Base-by-base conservation (phyloP, 2,888 invertebrate genomes). In the Cosmopolites sordidus region DNA sequence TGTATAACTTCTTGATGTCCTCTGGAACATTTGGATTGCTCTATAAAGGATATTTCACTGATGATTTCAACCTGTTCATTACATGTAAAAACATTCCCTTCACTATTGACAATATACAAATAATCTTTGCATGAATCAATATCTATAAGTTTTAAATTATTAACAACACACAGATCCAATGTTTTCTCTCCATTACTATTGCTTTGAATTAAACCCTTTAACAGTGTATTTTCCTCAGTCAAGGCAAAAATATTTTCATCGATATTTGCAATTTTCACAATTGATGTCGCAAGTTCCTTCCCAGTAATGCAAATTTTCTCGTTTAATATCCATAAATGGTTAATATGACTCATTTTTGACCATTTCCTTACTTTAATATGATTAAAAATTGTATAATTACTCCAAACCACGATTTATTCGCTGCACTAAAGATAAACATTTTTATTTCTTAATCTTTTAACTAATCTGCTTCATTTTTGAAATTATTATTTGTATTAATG, bases 21-120 rank as follows among this genome's bases (percentile, higher is more conserved):
- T 62, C 84, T 83, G 39, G 78, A 77, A 63, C 86, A 86, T 65
- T 78, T 80, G 2, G 79, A 75, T 60, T 85, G 83, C 64, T 85
- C 84, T 60, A 78, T 78, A 17, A 86, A 75, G 48, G 80, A 65
- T 50, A 86, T 79, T 70, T 83, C 84, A 67, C 82, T 80, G 58
- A 79, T 72, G 53, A 76, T 70, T 66, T 77, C 79, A 64, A 83
- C 75, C 65, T 74, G 74, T 50, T 72, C 67, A 43, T 79, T 72
- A 67, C 78, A 78, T 70, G 79, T 81, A 62, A 78, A 79, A 16
- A 84, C 78, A 55, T 79, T 74, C 14, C 86, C 86, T 64, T 79
- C 79, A 43, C 76, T 74, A 72, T 81, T 81, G 57, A 86, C 79
- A 54, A 82, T 74, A 68, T 81, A 84, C 42, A 86, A 71, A 63